These are phyloP conservation scores for Accipiter cooperii DNA, from an alignment of 2,113 vertebrate genomes.

Conservation along the genomic window DNA sequence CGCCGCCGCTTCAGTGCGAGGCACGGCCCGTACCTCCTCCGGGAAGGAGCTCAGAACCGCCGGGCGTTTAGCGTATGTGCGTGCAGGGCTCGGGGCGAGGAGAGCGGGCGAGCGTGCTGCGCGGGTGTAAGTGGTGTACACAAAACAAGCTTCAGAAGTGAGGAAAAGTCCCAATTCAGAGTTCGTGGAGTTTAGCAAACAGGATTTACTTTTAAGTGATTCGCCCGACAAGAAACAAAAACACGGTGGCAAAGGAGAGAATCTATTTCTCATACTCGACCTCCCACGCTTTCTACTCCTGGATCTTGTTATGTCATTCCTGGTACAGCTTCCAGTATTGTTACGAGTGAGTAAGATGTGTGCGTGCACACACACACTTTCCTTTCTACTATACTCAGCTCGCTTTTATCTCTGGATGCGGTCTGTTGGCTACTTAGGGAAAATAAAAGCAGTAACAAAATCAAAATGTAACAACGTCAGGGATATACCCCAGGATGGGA, in stretches of 20 bases:
- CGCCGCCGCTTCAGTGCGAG: not conserved
- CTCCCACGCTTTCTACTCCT: not conserved
- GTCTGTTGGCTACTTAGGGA: not conserved
- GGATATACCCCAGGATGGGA: not conserved
- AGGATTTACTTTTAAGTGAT: not conserved
- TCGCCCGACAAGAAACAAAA: not conserved
- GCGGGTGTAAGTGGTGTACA: fast-evolving
- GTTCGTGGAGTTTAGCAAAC: not conserved
- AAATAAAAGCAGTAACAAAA: not conserved
- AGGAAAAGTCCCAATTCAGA: fast-evolving
- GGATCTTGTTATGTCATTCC: fast-evolving
- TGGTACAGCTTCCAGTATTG: not conserved
- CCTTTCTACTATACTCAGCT: fast-evolving
- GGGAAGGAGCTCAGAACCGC: fast-evolving
- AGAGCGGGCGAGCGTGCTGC: not conserved
- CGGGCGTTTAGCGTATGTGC: fast-evolving
- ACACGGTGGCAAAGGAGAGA: not conserved
- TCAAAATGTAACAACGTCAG: fast-evolving
- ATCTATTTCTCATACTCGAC: fast-evolving
- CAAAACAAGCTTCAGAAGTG: fast-evolving
- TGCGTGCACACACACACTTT: fast-evolving
- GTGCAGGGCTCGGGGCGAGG: fast-evolving
- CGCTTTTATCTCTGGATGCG: not conserved
- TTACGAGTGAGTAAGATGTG: fast-evolving
- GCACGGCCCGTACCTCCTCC: not conserved